A percentile compares a stretch with the other conserved stretches of the same genome.
Evolutionary conservation across 2,797 vertebrate genomes (phyloP).

Genomic region (Halcyon badia): DNA sequence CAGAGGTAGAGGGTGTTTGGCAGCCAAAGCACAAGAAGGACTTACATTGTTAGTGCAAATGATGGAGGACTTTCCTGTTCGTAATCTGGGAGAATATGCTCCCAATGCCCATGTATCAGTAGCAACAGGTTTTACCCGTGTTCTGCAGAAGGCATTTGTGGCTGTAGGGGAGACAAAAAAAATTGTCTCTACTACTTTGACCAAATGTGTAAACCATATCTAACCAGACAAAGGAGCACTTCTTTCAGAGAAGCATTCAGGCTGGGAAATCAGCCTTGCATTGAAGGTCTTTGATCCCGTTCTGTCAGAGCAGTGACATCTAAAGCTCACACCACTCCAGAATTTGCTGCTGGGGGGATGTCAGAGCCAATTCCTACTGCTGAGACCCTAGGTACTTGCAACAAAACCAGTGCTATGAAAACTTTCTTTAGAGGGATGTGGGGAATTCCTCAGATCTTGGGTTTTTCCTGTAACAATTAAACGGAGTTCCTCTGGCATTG

Average conservation of each 20-base stretch:
- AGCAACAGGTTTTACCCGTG: not conserved
- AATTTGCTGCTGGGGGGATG: not conserved
- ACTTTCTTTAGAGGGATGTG: not conserved
- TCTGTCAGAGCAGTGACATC: not conserved
- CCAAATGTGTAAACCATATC: not conserved
- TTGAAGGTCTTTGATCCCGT: not conserved
- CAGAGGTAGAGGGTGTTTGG: not conserved
- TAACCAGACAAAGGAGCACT: not conserved
- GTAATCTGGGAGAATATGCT: not conserved
- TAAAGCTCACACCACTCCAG: not conserved
- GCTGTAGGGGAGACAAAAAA: not conserved
- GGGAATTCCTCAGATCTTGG: slow-evolving; percentile 16
- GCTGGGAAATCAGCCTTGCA: not conserved
- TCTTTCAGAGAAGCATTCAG: not conserved
- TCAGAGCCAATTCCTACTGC: not conserved
- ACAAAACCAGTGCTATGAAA: not conserved
- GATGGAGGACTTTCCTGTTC: not conserved
- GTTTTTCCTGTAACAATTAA: not conserved
- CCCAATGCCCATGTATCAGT: not conserved
- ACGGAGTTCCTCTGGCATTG: not conserved
- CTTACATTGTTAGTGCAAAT: not conserved
- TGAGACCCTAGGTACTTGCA: not conserved
- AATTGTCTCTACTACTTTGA: not conserved
- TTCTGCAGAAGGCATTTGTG: not conserved
- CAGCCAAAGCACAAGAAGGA: not conserved